phyloP scores from a whole-genome alignment of 30 jellyfish, hydroid and myxozoan genomes.

The Turritopsis rubra region DNA sequence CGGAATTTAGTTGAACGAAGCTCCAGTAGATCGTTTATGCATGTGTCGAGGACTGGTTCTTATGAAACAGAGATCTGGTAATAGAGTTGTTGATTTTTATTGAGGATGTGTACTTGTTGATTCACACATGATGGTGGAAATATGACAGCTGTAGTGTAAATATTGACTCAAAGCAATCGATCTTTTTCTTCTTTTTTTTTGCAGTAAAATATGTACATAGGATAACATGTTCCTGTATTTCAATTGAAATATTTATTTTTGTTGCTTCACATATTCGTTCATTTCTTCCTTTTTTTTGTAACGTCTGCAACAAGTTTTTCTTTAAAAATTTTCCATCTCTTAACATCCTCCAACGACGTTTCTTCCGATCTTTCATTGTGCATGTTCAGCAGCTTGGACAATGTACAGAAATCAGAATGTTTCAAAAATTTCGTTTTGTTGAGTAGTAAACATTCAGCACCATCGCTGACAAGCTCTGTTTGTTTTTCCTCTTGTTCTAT shows the following conservation, averaged over 20 bases:
- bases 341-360: not conserved
- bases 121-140: not conserved
- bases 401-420: constrained; percentile 55
- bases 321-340: not conserved
- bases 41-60: not conserved
- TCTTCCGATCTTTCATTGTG: not conserved
- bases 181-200: no score
- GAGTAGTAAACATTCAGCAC: constrained; percentile 53
- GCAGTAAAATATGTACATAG: not conserved
- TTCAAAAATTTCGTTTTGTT: constrained; percentile 39
- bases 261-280: not conserved
- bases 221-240: not conserved
- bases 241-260: not conserved
- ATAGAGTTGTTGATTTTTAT: not conserved
- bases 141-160: not conserved
- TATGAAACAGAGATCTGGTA: not conserved
- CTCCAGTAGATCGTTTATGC: not conserved
- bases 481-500: not conserved
- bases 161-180: no score
- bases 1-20: not conserved
- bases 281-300: not conserved
- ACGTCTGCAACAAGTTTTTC: not conserved
- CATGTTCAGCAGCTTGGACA: constrained; percentile 30
- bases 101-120: not conserved
- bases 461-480: constrained; percentile 44